Evolutionary conservation across 2,113 vertebrate genomes (phyloP), one percentile per base, ranked within the genome.

Genomic region (Suricata suricatta): DNA sequence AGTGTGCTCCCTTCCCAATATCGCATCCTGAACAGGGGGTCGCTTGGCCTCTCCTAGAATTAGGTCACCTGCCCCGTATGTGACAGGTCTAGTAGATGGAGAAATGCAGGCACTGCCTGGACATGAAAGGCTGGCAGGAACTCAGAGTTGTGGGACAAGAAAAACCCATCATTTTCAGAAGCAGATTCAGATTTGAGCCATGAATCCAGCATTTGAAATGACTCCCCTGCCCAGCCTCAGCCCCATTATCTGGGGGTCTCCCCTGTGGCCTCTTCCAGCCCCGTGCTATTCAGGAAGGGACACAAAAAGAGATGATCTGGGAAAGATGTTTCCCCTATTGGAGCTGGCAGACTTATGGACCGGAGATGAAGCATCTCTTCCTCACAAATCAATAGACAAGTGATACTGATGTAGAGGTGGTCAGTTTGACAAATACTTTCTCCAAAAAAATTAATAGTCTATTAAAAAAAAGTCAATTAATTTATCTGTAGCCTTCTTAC

Each of bases 301-400:
- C 91, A 0, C 13, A 16, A 38, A 35, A 16, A 64, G 13, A 5
- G 13, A 2, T 0, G 12, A 41, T 1, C 7, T 60, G 14, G 27
- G 33, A 84, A 92, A 57, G 9, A 52, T 2, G 4, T 8, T 71
- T 35, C 13, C 33, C 1, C 52, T 21, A 0, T 29, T 44, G 41
- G 23, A 82, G 15, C 9, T 9, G 47, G 1, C 3, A 35, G 29
- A 60, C 9, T 13, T 52, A 33, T 1, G 8, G 19, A 23, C 74
- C 0, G 10, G 41, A 66, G 7, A 41, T 4, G 25, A 63, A 64
- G 3, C 2, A 1, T 35, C 1, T 50, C 23, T 17, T 0, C 14
- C 9, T 54, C 23, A 69, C 14, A 11, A 2, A 7, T 21, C 29
- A 25, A 21, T 63, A 74, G 8, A 89, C 57, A 92, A n/a, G 25